Percentiles rank a stretch among this genome's conserved stretches.
Conservation (phyloP, 2,888 invertebrate genomes). For the Villa cingulata region DNA sequence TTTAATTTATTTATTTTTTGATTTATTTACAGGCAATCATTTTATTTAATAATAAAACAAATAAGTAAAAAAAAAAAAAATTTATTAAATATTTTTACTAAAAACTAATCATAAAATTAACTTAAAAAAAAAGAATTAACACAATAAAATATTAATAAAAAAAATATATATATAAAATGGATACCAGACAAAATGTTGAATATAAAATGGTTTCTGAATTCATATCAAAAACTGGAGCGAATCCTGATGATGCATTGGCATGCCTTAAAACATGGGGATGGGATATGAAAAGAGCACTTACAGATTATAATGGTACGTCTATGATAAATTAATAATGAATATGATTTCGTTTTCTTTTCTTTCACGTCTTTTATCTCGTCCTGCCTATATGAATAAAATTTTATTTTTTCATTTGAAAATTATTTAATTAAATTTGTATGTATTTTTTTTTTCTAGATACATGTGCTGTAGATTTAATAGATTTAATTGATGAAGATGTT, state of each 20-base stretch:
- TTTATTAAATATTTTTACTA: not conserved
- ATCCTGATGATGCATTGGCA: constrained; percentile 15
- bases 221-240: constrained; percentile 17
- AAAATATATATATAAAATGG: no score
- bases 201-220: constrained; percentile 17
- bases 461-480: constrained; percentile 6
- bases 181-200: constrained; percentile 11
- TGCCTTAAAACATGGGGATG: constrained; percentile 18
- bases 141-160: no score
- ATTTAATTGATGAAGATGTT: not conserved
- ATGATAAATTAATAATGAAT: not conserved
- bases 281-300: constrained; percentile 18
- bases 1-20: not conserved
- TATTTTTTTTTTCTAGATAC: constrained; percentile 11
- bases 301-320: constrained; percentile 20
- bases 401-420: no score
- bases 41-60: not conserved
- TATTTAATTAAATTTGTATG: no score
- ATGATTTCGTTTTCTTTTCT: no score
- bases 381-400: no score
- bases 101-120: no score
- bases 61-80: not conserved
- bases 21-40: not conserved
- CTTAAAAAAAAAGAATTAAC: no score
- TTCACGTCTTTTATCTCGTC: no score